Base-by-base conservation (phyloP, 2,888 invertebrate species). In the Acrobasis suavella region DNA sequence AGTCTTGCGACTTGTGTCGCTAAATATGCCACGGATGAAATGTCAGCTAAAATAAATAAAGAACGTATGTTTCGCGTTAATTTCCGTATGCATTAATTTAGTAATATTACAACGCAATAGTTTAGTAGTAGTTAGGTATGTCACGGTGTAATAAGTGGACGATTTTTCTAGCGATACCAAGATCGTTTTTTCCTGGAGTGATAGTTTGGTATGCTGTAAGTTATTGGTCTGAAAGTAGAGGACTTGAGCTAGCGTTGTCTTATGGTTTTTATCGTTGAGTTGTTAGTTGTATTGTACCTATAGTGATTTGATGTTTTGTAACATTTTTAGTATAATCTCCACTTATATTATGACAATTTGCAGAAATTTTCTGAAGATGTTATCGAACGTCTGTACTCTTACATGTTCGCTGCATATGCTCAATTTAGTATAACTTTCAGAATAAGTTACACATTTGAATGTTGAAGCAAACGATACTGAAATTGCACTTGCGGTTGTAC, bases 1-100 rank as follows among this genome's bases (percentile, higher is more conserved):
- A 59, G 62, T 72, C 76, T 76, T 75, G 72, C 69, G 69, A 72
- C 77, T 74, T 62, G 38, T 61, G 46, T 46, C 54, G 55, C 49
- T 60, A 60, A 60, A 60, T 51, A 51, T 60, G 50, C 39, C 39
- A 39, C 38, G 42, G 42, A 22, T 3, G 22, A 22, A 22, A 22
- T 3, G 22, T 22, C 22, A 22, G 2, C 22, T 3, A 22, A 22
- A 22, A 22, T 22, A 22, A 22, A 22, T 22, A 22, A 22, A 22
- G 3, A 22, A 22, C 2, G 22, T 22, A 22, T 22, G 22, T 22
- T 22, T 22, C 22, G 22, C 22, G 22, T 22, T 22, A 22, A 22
- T 22, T 22, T 3, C 22, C 22, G 22, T 22, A 22, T 22, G 22
- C 22, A 22, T 22, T 61, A 46, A n/a, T n/a, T n/a, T n/a, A n/a